Evolutionary conservation across 2,888 invertebrate species (phyloP).

Genomic region (Apamea sordens): DNA sequence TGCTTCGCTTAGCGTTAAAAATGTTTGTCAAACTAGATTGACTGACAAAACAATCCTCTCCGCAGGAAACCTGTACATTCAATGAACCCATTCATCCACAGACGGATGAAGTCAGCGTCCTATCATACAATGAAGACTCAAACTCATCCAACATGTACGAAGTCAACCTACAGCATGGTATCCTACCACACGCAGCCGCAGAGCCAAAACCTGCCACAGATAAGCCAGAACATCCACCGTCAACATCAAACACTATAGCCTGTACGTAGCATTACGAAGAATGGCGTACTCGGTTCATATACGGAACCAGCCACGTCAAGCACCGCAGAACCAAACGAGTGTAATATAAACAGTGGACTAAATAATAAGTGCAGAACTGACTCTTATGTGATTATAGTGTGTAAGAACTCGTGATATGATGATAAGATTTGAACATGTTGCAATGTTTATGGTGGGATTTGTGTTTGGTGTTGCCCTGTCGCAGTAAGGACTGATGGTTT

Average conservation of each 20-base stretch:
- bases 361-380: slow-evolving; percentile 51
- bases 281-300: slow-evolving; percentile 86
- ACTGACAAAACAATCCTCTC: slow-evolving; percentile 39
- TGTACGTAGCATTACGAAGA: slow-evolving; percentile 88
- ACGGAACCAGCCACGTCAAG: slow-evolving; percentile 77
- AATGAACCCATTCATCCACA: slow-evolving; percentile 68
- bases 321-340: slow-evolving; percentile 72
- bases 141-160: slow-evolving; percentile 87
- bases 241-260: slow-evolving; percentile 81
- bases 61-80: slow-evolving; percentile 46
- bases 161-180: slow-evolving; percentile 80
- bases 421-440: slow-evolving; percentile 55
- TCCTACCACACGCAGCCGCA: slow-evolving; percentile 48
- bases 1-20: background rate
- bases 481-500: slow-evolving; percentile 50
- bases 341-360: slow-evolving; percentile 62
- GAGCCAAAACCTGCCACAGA: slow-evolving; percentile 65
- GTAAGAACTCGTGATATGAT: slow-evolving; percentile 61
- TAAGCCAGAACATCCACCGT: slow-evolving; percentile 73
- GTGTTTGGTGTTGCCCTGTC: slow-evolving; percentile 57
- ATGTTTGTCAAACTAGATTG: slow-evolving; percentile 7
- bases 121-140: slow-evolving; percentile 87
- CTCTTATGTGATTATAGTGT: slow-evolving; percentile 63
- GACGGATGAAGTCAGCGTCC: slow-evolving; percentile 85
- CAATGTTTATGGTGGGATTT: slow-evolving; percentile 63